A percentile compares a stretch with the other conserved stretches of the same genome.
Conservation (phyloP, 2,113 vertebrate species). For the Odontesthes bonariensis region DNA sequence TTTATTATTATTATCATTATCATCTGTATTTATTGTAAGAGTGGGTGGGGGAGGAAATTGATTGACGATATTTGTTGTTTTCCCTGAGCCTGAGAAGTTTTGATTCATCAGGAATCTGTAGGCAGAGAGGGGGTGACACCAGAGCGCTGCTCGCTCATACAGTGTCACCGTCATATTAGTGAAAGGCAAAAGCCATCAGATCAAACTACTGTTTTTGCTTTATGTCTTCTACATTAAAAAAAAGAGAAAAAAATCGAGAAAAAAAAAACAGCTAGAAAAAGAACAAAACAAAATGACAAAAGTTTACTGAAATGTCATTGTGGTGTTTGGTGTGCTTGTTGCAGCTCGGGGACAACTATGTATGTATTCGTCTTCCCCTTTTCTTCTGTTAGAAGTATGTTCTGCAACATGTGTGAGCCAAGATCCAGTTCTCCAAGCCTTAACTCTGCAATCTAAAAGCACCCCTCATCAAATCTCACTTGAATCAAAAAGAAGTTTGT, state of each 20-base stretch:
- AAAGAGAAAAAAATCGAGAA: not conserved
- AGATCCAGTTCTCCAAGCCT: not conserved
- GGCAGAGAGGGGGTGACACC: not conserved
- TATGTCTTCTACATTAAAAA: not conserved
- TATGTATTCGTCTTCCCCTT: not conserved
- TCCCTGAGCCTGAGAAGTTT: not conserved
- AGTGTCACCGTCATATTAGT: not conserved
- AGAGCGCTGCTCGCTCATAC: slow-evolving; percentile 4
- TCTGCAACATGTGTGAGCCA: not conserved
- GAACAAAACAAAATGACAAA: not conserved
- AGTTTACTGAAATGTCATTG: not conserved
- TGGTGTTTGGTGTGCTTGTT: not conserved
- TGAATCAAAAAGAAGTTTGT: slow-evolving; percentile 60
- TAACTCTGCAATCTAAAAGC: slow-evolving; percentile 10
- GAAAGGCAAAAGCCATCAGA: not conserved
- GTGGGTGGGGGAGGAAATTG: too few species aligned
- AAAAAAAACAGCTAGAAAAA: too few species aligned
- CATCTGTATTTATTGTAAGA: too few species aligned
- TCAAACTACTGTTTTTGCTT: not conserved
- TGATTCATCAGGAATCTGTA: slow-evolving; percentile 6
- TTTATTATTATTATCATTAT: too few species aligned
- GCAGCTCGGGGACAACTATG: too few species aligned
- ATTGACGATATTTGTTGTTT: not conserved
- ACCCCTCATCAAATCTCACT: slow-evolving; percentile 27
- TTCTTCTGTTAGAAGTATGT: not conserved